Evolutionary conservation across 2,797 vertebrate species (phyloP).

Genomic region (Ctenochaetus hawaiiensis): DNA sequence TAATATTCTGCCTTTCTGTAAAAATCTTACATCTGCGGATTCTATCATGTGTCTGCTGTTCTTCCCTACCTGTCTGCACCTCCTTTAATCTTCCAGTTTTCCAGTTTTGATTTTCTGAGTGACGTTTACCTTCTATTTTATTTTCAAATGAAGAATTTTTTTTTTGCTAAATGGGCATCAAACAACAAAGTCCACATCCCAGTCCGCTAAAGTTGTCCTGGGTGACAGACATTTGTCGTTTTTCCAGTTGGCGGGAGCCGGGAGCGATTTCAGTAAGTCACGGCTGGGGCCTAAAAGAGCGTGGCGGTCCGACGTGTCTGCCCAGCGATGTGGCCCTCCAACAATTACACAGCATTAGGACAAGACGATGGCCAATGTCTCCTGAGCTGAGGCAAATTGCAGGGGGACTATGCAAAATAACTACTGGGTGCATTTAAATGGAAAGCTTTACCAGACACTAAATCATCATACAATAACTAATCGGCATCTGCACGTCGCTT

Average conservation of each 20-base stretch:
- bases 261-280: conserved; percentile 66
- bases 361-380: conserved; percentile 81
- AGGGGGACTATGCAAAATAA: conserved; percentile 89
- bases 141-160: conserved; percentile 50
- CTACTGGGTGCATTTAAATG: conserved; percentile 89
- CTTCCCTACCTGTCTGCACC: conserved; percentile 7
- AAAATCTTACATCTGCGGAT: conserved; percentile 19
- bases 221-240: conserved; percentile 62
- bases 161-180: conserved; percentile 49
- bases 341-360: conserved; percentile 88
- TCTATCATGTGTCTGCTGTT: conserved; percentile 13
- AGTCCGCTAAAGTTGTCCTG: conserved; percentile 49
- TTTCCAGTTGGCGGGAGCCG: conserved; percentile 64
- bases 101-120: conserved; percentile 51
- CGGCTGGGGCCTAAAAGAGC: conserved; percentile 58
- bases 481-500: conserved; percentile 75
- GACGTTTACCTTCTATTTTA: conserved; percentile 56
- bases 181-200: conserved; percentile 38
- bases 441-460: conserved; percentile 91
- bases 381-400: conserved; percentile 87
- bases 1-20: conserved; percentile 37
- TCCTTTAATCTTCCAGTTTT: conserved; percentile 33
- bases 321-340: conserved; percentile 69
- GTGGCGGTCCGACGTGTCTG: conserved; percentile 51
- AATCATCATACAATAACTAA: conserved; percentile 90